Percentiles rank a stretch among this genome's conserved stretches.
These are phyloP conservation scores for Sebastes oblongus DNA, from an alignment of 2,797 vertebrate species.

Conservation along the genomic window DNA sequence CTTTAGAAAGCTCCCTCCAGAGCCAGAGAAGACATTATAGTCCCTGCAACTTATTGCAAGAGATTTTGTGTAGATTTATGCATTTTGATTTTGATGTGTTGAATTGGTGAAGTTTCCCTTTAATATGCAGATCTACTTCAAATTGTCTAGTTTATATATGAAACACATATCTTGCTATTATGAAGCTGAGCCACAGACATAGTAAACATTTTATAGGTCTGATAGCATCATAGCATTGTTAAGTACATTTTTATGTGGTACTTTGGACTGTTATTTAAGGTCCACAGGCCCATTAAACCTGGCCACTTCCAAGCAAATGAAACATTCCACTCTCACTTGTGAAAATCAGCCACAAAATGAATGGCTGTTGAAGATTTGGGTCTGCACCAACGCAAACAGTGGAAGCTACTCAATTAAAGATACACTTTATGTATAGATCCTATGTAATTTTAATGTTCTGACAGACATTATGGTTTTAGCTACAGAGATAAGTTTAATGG, in stretches of 20 bases:
- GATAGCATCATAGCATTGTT: not conserved
- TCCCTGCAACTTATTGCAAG: not conserved
- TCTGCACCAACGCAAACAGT: not conserved
- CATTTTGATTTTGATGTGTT: not conserved
- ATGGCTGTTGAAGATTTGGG: not conserved
- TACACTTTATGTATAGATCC: not conserved
- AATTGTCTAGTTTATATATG: not conserved
- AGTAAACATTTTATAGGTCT: conserved; percentile 1
- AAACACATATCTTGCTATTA: not conserved
- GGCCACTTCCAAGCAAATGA: not conserved
- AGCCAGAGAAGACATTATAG: not conserved
- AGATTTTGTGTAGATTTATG: too few species aligned
- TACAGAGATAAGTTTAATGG: conserved; percentile 6
- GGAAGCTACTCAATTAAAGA: not conserved
- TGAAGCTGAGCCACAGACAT: not conserved
- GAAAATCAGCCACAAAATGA: not conserved
- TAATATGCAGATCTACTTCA: not conserved
- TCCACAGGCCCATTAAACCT: not conserved
- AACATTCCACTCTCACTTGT: not conserved
- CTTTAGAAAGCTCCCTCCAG: not conserved
- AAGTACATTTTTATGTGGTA: not conserved
- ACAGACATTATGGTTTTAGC: not conserved
- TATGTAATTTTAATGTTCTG: conserved; percentile 10
- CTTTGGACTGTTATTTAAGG: conserved; percentile 6
- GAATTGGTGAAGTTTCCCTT: not conserved